Evolutionary conservation across 2,797 vertebrate genomes (phyloP).

Genomic region (Phrynocephalus forsythii): DNA sequence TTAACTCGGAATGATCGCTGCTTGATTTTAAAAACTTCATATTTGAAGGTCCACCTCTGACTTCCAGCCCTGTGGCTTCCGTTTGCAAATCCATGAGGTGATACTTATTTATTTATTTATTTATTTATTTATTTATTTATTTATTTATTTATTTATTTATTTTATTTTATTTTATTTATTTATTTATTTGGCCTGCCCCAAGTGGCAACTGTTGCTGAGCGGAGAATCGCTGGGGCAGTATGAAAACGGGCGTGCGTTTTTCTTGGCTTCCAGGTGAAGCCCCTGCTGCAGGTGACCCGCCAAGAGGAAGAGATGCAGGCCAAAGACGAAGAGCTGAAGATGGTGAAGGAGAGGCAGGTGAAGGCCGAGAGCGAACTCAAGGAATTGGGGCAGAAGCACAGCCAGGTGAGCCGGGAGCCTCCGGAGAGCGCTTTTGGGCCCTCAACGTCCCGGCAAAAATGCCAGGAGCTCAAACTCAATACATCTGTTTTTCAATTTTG

Average conservation of each 20-base stretch:
- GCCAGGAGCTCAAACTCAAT: not conserved
- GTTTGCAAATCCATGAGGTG: too few species aligned
- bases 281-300: constrained; percentile 94
- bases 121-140: too few species aligned
- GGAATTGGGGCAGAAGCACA: constrained; percentile 89
- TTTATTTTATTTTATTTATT: too few species aligned
- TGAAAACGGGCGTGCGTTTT: accelerated
- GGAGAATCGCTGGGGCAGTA: not conserved
- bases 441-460: not conserved
- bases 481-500: too few species aligned
- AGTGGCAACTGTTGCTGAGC: not conserved
- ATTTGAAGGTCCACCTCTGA: too few species aligned
- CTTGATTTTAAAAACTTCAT: too few species aligned
- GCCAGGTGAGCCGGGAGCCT: constrained; percentile 78
- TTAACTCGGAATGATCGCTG: too few species aligned
- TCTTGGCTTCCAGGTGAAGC: constrained; percentile 87
- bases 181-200: not conserved
- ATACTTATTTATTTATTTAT: too few species aligned
- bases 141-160: too few species aligned
- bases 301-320: constrained; percentile 97
- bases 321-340: constrained; percentile 91
- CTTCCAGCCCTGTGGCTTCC: too few species aligned
- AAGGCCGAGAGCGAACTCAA: constrained; percentile 89
- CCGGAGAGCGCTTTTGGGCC: not conserved
- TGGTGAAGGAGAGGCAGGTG: constrained; percentile 85